Evolutionary conservation across 2,888 invertebrate species (phyloP).

Genomic region (Mechanitis mazaeus): DNA sequence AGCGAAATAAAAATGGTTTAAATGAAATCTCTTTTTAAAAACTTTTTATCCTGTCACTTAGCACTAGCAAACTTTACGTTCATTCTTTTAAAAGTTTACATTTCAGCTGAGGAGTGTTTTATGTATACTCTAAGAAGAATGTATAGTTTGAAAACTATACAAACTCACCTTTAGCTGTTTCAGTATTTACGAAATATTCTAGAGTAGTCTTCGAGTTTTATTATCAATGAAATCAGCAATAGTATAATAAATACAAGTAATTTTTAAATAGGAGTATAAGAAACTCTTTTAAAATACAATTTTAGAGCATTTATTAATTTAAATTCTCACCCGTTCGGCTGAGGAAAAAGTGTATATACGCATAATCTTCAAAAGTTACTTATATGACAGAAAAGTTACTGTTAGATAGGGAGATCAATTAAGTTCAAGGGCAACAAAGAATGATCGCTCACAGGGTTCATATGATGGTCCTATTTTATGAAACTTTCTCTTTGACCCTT

Average conservation of each 20-base stretch:
- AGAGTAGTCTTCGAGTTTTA: neutral
- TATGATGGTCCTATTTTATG: no score
- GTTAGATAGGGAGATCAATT: no score
- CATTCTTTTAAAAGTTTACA: slow-evolving; percentile 20
- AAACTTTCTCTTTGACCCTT: no score
- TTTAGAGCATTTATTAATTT: no score
- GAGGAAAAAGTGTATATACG: no score
- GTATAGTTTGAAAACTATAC: slow-evolving; percentile 9
- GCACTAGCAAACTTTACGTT: slow-evolving; percentile 13
- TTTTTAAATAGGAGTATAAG: no score
- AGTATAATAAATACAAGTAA: neutral
- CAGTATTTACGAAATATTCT: neutral
- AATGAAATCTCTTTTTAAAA: neutral
- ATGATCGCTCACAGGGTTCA: no score
- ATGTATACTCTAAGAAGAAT: neutral
- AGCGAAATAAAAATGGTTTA: neutral
- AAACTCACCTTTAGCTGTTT: slow-evolving; percentile 10
- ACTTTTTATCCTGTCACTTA: slow-evolving; percentile 9
- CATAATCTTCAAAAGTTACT: no score
- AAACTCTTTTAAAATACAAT: no score
- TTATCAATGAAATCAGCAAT: neutral
- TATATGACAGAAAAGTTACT: no score
- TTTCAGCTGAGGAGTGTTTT: slow-evolving; percentile 13
- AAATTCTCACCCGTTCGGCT: no score
- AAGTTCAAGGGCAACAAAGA: no score